phyloP scores from a whole-genome alignment of 2,797 vertebrate genomes.

The Lycodopsis pacificus region DNA sequence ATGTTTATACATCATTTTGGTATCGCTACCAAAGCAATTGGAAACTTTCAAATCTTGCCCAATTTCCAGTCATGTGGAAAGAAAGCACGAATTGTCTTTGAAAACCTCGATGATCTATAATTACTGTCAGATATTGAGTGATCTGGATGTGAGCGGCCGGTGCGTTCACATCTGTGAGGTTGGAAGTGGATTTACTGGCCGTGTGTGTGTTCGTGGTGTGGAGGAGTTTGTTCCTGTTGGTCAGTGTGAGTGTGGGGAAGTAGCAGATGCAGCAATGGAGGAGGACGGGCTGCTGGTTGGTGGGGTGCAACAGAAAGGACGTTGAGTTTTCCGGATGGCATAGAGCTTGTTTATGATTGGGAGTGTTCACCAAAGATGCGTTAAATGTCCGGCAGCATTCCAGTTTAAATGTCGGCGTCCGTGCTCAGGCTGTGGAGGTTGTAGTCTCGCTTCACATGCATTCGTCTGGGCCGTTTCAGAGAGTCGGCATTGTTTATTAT shows the following conservation, averaged over 20 bases:
- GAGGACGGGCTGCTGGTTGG: neutral
- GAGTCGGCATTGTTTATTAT: neutral
- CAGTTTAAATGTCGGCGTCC: neutral
- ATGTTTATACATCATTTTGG: neutral
- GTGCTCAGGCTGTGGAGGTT: neutral
- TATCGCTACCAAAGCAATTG: neutral
- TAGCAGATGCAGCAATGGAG: constrained; percentile 10
- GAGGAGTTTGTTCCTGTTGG: constrained; percentile 26
- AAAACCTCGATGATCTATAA: neutral
- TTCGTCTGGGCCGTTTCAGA: neutral
- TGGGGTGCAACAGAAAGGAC: neutral
- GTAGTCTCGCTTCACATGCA: neutral
- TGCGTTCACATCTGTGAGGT: constrained; percentile 17
- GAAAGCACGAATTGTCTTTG: no score
- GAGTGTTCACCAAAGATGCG: constrained; percentile 1
- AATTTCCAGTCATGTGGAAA: neutral
- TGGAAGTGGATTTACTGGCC: neutral
- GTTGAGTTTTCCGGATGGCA: constrained; percentile 10
- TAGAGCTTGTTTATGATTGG: constrained; percentile 12
- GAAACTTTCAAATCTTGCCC: neutral
- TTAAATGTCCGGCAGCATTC: constrained; percentile 11
- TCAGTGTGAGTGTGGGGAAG: constrained; percentile 11
- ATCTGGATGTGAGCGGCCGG: neutral
- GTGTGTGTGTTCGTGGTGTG: constrained; percentile 1
- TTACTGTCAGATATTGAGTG: neutral